Conservation (phyloP, 2,113 vertebrate species). For the Entosphenus tridentatus region DNA sequence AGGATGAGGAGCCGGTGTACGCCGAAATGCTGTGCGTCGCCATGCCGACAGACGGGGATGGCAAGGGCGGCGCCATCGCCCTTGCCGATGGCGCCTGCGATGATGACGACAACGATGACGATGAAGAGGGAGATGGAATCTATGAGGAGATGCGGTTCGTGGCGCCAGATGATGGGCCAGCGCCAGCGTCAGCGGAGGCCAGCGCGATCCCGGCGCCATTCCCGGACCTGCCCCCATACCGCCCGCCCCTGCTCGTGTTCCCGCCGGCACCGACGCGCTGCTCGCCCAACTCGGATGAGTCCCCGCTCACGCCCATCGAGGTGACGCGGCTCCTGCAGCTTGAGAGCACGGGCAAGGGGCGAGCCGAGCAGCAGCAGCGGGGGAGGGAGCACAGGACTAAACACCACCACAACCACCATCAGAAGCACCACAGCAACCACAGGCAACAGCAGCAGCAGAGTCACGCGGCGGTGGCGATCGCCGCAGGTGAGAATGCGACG, state of each 20-base stretch:
- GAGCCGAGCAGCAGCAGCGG: too few species aligned
- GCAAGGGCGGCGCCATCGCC: too few species aligned
- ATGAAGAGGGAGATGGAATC: conserved; percentile 66
- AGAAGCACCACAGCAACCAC: too few species aligned
- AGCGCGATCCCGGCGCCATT: conserved; percentile 81
- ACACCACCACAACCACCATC: too few species aligned
- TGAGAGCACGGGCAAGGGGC: conserved; percentile 20
- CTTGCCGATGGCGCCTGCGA: too few species aligned
- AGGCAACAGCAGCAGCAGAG: too few species aligned
- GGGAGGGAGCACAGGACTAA: too few species aligned
- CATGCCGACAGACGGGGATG: conserved; percentile 26
- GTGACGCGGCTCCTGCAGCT: conserved; percentile 57
- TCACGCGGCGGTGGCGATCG: too few species aligned
- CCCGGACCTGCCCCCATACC: conserved; percentile 67
- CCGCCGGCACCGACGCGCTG: conserved; percentile 66
- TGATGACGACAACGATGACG: conserved; percentile 12
- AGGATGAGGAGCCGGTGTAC: conserved; percentile 71
- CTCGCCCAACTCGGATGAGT: conserved; percentile 84
- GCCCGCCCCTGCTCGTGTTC: conserved; percentile 68
- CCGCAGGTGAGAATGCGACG: not conserved
- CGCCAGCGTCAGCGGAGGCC: conserved; percentile 43
- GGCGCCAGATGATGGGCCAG: conserved; percentile 44
- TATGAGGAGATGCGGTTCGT: conserved; percentile 97
- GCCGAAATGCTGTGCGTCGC: conserved; percentile 92
- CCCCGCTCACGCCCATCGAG: conserved; percentile 71